phyloP scores from a whole-genome alignment of 2,113 vertebrate species.

The Garra rufa region DNA sequence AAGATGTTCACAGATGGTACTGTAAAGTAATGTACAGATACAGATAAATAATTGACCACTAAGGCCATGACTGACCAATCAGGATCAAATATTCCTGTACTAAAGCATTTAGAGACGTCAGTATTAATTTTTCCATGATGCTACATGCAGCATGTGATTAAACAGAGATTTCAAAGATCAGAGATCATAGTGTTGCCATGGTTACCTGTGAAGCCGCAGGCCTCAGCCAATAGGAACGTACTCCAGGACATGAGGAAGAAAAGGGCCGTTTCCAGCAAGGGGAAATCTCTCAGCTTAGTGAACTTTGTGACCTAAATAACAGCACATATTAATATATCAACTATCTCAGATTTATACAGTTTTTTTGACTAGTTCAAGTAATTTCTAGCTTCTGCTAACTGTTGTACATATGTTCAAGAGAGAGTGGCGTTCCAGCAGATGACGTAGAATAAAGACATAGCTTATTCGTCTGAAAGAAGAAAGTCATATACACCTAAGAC shows the following conservation, averaged over 20 bases:
- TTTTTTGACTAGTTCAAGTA: not conserved
- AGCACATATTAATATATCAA: constrained; percentile 27
- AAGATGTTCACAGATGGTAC: too few species aligned
- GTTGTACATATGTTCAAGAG: too few species aligned
- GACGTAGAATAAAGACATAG: too few species aligned
- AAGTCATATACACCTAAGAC: too few species aligned
- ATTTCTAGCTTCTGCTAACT: too few species aligned
- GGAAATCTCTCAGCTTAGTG: constrained; percentile 94
- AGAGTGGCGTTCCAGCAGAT: too few species aligned
- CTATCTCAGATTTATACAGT: not conserved
- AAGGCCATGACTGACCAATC: not conserved
- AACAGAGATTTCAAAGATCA: not conserved
- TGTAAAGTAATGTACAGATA: not conserved
- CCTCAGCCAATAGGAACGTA: constrained; percentile 95
- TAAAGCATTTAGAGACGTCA: not conserved
- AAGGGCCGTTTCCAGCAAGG: constrained; percentile 90
- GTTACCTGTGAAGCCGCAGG: constrained; percentile 93
- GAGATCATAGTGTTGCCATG: constrained; percentile 23
- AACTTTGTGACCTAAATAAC: constrained; percentile 92
- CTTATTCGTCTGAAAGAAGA: too few species aligned
- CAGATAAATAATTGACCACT: not conserved
- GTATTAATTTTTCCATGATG: not conserved
- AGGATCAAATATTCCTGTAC: not conserved
- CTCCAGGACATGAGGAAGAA: constrained; percentile 99
- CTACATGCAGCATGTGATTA: not conserved